phyloP scores from a whole-genome alignment of 2,797 vertebrate genomes.

The Nannoperca obscura region DNA sequence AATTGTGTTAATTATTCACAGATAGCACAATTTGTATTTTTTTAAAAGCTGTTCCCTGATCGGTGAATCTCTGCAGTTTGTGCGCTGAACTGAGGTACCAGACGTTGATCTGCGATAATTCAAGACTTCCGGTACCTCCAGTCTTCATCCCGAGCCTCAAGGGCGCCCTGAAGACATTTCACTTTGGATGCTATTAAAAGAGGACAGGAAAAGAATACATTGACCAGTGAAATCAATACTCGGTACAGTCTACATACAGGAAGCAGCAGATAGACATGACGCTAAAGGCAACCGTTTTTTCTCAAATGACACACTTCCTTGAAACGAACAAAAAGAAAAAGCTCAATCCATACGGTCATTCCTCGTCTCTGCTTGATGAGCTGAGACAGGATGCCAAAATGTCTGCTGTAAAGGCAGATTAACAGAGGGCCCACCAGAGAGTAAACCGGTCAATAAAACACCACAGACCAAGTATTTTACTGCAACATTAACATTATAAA shows the following conservation, averaged over 20 bases:
- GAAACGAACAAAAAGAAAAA: too few relatives aligned
- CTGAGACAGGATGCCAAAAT: neutral
- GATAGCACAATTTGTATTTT: conserved; percentile 5
- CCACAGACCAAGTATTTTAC: conserved; percentile 29
- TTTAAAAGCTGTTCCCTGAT: conserved; percentile 64
- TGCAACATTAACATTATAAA: neutral
- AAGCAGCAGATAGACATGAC: conserved; percentile 7
- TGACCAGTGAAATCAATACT: conserved; percentile 33
- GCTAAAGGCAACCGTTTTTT: neutral
- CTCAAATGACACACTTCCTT: neutral
- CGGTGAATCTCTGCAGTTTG: conserved; percentile 30
- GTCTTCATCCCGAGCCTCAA: conserved; percentile 9
- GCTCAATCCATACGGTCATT: too few relatives aligned
- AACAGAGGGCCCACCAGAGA: neutral
- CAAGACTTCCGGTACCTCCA: conserved; percentile 13
- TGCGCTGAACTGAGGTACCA: conserved; percentile 25
- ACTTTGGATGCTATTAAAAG: conserved; percentile 76
- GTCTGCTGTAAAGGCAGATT: neutral
- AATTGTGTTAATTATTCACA: conserved; percentile 44
- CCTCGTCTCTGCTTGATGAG: neutral
- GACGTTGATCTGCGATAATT: conserved; percentile 21
- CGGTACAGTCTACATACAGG: neutral
- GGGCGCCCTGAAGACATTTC: conserved; percentile 32
- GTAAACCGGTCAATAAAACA: conserved; percentile 33
- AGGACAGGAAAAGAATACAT: conserved; percentile 28